Percentiles rank a stretch among this genome's conserved stretches.
Evolutionary conservation across 2,113 vertebrate species (phyloP).

Genomic region (Castor canadensis): DNA sequence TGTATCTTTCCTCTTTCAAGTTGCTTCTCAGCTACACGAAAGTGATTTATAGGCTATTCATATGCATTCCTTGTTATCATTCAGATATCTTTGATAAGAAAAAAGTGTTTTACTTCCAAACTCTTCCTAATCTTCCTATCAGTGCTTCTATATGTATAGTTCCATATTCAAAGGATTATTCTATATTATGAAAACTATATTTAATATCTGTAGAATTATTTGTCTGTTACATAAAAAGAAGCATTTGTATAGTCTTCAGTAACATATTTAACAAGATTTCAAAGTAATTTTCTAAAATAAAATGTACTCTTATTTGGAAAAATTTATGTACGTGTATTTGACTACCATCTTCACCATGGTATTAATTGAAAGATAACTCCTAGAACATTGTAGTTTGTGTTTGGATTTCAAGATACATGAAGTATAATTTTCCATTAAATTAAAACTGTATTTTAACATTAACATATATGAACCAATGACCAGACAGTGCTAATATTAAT

Average conservation of each 20-base stretch:
- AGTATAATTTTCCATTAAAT: neutral
- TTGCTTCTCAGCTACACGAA: no score
- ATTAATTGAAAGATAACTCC: neutral
- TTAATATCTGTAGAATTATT: neutral
- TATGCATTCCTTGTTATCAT: neutral
- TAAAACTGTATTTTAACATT: conserved; percentile 35
- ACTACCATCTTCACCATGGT: neutral
- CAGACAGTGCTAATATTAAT: neutral
- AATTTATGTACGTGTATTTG: neutral
- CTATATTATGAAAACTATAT: neutral
- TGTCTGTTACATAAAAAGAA: neutral
- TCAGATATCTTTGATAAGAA: neutral
- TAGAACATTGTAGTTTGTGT: neutral
- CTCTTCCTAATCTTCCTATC: neutral
- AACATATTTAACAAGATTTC: neutral
- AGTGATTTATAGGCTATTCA: neutral
- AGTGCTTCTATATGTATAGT: neutral
- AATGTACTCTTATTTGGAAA: neutral
- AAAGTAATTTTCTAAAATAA: neutral
- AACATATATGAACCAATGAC: neutral
- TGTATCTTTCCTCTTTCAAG: no score
- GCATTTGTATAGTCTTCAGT: neutral
- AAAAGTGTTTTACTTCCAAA: neutral
- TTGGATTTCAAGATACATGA: neutral
- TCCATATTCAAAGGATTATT: neutral